Conservation (phyloP, 2,888 invertebrate species). For the Psylliodes chrysocephalus region DNA sequence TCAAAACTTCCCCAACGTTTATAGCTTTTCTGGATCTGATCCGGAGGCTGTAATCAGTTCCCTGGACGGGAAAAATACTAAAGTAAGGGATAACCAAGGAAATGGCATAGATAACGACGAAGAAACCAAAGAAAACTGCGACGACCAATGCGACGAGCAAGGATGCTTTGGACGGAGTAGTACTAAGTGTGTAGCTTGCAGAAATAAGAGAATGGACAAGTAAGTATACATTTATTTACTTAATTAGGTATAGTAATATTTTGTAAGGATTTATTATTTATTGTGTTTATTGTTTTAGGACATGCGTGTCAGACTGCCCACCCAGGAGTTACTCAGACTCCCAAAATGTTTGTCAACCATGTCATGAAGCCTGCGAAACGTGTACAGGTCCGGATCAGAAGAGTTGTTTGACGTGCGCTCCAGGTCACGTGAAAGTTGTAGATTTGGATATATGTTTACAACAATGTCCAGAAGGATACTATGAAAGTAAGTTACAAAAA, state of each 20-base stretch:
- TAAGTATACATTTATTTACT: slow-evolving; percentile 63
- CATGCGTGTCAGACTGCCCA: slow-evolving; percentile 86
- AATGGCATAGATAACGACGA: slow-evolving; percentile 57
- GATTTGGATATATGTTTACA: slow-evolving; percentile 89
- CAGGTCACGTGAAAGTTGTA: slow-evolving; percentile 83
- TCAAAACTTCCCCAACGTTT: slow-evolving; percentile 81
- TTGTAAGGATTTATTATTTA: not conserved
- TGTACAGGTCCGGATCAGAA: slow-evolving; percentile 90
- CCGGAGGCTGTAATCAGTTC: slow-evolving; percentile 80
- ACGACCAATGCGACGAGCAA: slow-evolving; percentile 85
- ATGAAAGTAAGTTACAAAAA: slow-evolving; percentile 71
- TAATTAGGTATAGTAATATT: too few species aligned
- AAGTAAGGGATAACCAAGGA: slow-evolving; percentile 60
- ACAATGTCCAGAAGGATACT: slow-evolving; percentile 90
- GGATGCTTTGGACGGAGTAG: slow-evolving; percentile 89
- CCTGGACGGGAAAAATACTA: slow-evolving; percentile 75
- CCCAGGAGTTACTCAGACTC: slow-evolving; percentile 85
- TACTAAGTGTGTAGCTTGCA: slow-evolving; percentile 85
- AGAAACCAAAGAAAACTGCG: slow-evolving; percentile 72
- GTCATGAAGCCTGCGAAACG: slow-evolving; percentile 89
- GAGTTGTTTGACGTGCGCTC: slow-evolving; percentile 86
- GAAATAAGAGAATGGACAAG: slow-evolving; percentile 83
- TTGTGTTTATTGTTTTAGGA: slow-evolving; percentile 67
- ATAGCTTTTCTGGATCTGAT: slow-evolving; percentile 81
- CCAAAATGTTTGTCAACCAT: slow-evolving; percentile 84